Conservation (phyloP, 2,797 vertebrate species). For the Chelon auratus region DNA sequence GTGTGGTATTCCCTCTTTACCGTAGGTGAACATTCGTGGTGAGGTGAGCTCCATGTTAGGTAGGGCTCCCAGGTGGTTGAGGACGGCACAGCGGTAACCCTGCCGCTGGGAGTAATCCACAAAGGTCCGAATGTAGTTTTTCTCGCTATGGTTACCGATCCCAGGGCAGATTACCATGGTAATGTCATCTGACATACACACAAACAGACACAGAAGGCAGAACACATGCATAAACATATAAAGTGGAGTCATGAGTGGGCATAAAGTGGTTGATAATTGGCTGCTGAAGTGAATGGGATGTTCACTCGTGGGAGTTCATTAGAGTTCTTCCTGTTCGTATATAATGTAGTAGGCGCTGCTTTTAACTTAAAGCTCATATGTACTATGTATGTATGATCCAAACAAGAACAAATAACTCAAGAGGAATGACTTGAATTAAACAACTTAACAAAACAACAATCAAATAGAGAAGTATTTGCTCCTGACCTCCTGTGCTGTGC, state of each 20-base stretch:
- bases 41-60: conserved; percentile 94
- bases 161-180: conserved; percentile 99
- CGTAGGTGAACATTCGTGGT: conserved; percentile 97
- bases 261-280: conserved; percentile 43
- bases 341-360: conserved; percentile 15
- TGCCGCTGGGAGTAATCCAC: conserved; percentile 95
- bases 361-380: conserved; percentile 9
- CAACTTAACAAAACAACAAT: background rate
- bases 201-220: conserved; percentile 39
- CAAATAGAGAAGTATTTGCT: background rate
- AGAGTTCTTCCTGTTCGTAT: conserved; percentile 24
- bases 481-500: conserved; percentile 91
- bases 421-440: background rate
- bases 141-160: conserved; percentile 98
- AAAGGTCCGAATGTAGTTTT: conserved; percentile 97
- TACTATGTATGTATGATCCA: background rate
- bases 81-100: conserved; percentile 95
- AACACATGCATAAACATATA: conserved; percentile 30
- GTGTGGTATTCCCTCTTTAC: conserved; percentile 73
- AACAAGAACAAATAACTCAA: conserved; percentile 17
- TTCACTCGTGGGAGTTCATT: conserved; percentile 52
- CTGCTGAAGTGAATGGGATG: conserved; percentile 32
- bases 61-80: conserved; percentile 95
- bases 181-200: conserved; percentile 87
- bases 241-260: conserved; percentile 45